Evolutionary conservation across 2,797 vertebrate species (phyloP).

Genomic region (Cheirogaleus major): DNA sequence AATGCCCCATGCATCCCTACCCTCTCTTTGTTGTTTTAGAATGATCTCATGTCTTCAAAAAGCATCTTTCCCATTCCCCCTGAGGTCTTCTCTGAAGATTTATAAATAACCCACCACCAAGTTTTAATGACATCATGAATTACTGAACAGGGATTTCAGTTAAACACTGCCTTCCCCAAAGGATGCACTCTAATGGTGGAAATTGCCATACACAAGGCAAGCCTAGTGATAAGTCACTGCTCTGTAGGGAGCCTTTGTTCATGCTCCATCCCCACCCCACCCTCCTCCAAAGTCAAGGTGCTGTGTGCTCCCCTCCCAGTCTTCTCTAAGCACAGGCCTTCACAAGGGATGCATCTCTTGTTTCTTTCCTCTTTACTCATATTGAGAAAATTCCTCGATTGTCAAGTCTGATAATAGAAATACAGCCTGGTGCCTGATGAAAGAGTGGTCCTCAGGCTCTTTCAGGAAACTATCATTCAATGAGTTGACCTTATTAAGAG

Average conservation of each 20-base stretch:
- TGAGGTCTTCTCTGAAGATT: not conserved
- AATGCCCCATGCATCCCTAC: not conserved
- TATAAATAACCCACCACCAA: slow-evolving; percentile 14
- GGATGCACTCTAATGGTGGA: not conserved
- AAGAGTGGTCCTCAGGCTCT: not conserved
- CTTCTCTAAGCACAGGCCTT: not conserved
- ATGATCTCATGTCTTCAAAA: not conserved
- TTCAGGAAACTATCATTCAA: not conserved
- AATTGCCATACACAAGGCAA: not conserved
- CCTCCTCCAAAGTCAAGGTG: not conserved
- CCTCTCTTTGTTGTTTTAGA: not conserved
- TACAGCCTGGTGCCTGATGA: not conserved
- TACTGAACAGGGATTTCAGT: slow-evolving; percentile 18
- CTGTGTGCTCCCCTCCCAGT: not conserved
- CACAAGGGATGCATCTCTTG: not conserved
- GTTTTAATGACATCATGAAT: not conserved
- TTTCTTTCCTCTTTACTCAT: not conserved
- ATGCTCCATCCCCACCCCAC: not conserved
- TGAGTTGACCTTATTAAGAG: slow-evolving; percentile 12
- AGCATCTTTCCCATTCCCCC: not conserved
- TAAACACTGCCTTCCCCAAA: slow-evolving; percentile 4
- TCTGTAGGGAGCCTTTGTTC: not conserved
- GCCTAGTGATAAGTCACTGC: not conserved
- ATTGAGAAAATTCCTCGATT: not conserved
- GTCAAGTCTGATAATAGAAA: not conserved